Percentiles rank a stretch among this genome's conserved stretches.
Evolutionary conservation across 2,797 vertebrate species (phyloP).

Genomic region (Spondyliosoma cantharus): DNA sequence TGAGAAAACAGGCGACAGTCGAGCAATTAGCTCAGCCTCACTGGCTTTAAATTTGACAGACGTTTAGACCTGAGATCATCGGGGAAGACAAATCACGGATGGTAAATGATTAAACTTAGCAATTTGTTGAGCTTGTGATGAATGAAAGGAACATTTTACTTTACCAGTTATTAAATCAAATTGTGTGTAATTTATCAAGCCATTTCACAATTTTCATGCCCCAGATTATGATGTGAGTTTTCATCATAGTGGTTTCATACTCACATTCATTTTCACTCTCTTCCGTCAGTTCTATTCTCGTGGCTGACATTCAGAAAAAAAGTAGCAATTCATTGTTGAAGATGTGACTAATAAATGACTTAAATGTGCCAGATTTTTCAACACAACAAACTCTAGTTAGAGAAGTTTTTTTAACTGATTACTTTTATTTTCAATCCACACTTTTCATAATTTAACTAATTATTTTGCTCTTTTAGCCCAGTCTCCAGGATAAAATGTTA

Average conservation of each 20-base stretch:
- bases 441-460: background rate
- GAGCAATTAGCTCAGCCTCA: slow-evolving; percentile 25
- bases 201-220: slow-evolving; percentile 13
- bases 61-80: slow-evolving; percentile 5
- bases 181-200: slow-evolving; percentile 31
- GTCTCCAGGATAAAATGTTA: too few relatives aligned
- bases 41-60: slow-evolving; percentile 11
- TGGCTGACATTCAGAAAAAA: slow-evolving; percentile 9
- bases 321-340: slow-evolving; percentile 6
- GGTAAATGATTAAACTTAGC: too few relatives aligned
- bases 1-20: background rate
- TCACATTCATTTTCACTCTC: slow-evolving; percentile 21
- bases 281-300: slow-evolving; percentile 21
- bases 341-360: slow-evolving; percentile 14
- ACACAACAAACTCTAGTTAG: background rate
- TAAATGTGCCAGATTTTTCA: background rate
- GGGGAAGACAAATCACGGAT: slow-evolving; percentile 1
- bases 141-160: slow-evolving; percentile 23
- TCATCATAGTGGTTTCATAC: slow-evolving; percentile 1
- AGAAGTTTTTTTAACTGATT: background rate
- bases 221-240: slow-evolving; percentile 30
- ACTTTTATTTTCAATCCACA: background rate
- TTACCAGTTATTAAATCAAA: slow-evolving; percentile 26
- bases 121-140: slow-evolving; percentile 28
- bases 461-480: background rate